Evolutionary conservation across 2,113 vertebrate species (phyloP).

Genomic region (Pollachius pollachius): DNA sequence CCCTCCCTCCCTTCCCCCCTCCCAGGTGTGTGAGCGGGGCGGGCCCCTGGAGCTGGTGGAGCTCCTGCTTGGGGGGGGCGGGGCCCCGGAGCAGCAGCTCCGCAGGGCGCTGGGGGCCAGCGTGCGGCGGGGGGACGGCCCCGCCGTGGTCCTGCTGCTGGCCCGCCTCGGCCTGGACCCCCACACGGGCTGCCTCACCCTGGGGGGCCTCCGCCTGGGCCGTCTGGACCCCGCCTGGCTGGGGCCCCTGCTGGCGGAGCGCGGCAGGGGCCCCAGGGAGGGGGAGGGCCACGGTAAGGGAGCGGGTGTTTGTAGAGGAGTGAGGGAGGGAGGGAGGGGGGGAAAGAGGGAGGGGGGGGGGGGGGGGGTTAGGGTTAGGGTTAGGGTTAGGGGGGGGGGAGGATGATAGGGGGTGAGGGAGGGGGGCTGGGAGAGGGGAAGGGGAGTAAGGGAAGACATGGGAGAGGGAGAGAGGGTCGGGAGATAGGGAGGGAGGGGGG

Average conservation of each 20-base stretch:
- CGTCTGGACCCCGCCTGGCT: conserved; percentile 88
- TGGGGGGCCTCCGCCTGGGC: conserved; percentile 88
- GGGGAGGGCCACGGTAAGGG: conserved; percentile 64
- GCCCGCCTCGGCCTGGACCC: conserved; percentile 86
- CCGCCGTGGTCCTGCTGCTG: conserved; percentile 80
- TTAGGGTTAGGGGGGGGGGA: not conserved
- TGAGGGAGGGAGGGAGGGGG: not conserved
- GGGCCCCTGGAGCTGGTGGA: conserved; percentile 85
- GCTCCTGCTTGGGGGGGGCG: conserved; percentile 78
- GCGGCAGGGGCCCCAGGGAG: conserved; percentile 56
- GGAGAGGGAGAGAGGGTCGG: not conserved
- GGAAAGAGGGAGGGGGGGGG: too few relatives aligned
- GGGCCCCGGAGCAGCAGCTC: conserved; percentile 86
- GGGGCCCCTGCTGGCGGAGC: conserved; percentile 82
- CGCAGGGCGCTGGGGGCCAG: conserved; percentile 81
- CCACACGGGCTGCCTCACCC: conserved; percentile 86
- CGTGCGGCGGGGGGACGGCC: conserved; percentile 80
- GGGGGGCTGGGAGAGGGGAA: not conserved
- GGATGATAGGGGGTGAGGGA: not conserved
- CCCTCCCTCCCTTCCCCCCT: not conserved
- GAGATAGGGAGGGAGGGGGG: too few relatives aligned
- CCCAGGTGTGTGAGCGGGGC: conserved; percentile 82
- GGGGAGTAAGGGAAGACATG: not conserved
- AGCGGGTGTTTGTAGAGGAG: conserved; percentile 24
- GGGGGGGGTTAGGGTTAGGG: too few relatives aligned